Percentiles rank a stretch among this genome's conserved stretches.
Conservation (phyloP, 1,140 invertebrate species). For the Zaprionus ornatus region DNA sequence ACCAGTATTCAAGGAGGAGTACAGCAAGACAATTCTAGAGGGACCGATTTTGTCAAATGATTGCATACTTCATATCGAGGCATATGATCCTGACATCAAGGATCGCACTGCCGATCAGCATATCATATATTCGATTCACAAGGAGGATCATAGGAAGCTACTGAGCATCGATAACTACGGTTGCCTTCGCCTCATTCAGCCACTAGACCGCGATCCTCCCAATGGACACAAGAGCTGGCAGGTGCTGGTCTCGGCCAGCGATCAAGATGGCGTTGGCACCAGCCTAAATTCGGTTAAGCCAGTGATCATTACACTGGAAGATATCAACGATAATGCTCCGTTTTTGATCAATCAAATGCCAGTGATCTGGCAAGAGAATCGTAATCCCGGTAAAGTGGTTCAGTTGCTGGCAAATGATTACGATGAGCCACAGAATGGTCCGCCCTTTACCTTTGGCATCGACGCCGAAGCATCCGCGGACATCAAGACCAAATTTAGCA, state of each 20-base stretch:
- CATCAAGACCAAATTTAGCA: conserved; percentile 89
- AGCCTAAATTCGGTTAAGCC: conserved; percentile 87
- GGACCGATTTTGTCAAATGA: conserved; percentile 85
- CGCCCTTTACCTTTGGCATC: conserved; percentile 91
- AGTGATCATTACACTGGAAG: conserved; percentile 90
- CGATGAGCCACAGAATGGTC: conserved; percentile 91
- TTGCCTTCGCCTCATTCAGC: conserved; percentile 90
- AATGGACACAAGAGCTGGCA: conserved; percentile 92
- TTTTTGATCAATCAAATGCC: conserved; percentile 91
- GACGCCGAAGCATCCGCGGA: conserved; percentile 87
- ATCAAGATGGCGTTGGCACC: conserved; percentile 90
- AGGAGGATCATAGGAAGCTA: conserved; percentile 88
- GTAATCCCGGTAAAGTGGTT: conserved; percentile 88
- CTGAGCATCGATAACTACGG: conserved; percentile 89
- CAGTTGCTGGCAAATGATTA: conserved; percentile 91
- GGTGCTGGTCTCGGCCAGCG: conserved; percentile 92
- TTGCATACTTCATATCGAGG: conserved; percentile 88
- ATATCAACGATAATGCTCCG: conserved; percentile 96
- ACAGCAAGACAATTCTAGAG: conserved; percentile 89
- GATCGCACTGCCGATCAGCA: conserved; percentile 89
- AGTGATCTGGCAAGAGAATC: conserved; percentile 93
- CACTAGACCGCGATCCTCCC: conserved; percentile 94
- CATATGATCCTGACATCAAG: conserved; percentile 93
- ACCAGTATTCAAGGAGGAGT: conserved; percentile 88
- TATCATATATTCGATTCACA: conserved; percentile 90